Base-by-base conservation (phyloP, 2,113 vertebrate genomes). In the Podarcis cretensis region DNA sequence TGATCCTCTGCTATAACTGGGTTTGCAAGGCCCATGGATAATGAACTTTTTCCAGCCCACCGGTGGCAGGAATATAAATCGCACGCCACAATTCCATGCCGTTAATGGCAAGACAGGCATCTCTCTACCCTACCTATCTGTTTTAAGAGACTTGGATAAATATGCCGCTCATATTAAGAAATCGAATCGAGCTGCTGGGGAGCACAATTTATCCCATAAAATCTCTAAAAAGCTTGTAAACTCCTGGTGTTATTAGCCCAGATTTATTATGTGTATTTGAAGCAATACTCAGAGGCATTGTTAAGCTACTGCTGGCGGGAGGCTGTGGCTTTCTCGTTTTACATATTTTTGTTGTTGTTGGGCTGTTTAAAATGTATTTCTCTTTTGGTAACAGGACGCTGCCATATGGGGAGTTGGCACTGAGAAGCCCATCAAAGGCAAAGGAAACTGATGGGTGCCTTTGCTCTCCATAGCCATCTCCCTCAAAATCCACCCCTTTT, bases 171-270 rank as follows among this genome's bases (percentile, higher is more conserved):
- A 92, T 85, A 91, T 90, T 95, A 94, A 95, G 95, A 96, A 96
- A 96, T 91, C 85, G 9, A 95, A 92, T 84, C 82, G 83, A 43
- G 93, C 94, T 94, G 94, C 94, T 92, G 92, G 92, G 85, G 90
- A 92, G 66, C 93, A 94, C 95, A 90, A 92, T 96, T 97, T 96
- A 95, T 95, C 96, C 93, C 96, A 95, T 97, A 97, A 97, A 97
- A 97, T 96, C 94, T 96, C 96, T 97, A 95, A 93, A 95, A 97
- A 96, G 95, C 96, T 92, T 92, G 93, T 97, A 97, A 97, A 97
- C 91, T 96, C 18, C 77, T 93, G 95, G 86, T 91, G 96, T 97
- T 97, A 97, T 97, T 96, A 96, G 96, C 90, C 93, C 95, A 92
- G 95, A 96, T 95, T 95, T 97, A 95, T 96, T 97, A 93, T 74